Evolutionary conservation across 1,140 invertebrate species (phyloP).

Genomic region (Psilanteris sp.): DNA sequence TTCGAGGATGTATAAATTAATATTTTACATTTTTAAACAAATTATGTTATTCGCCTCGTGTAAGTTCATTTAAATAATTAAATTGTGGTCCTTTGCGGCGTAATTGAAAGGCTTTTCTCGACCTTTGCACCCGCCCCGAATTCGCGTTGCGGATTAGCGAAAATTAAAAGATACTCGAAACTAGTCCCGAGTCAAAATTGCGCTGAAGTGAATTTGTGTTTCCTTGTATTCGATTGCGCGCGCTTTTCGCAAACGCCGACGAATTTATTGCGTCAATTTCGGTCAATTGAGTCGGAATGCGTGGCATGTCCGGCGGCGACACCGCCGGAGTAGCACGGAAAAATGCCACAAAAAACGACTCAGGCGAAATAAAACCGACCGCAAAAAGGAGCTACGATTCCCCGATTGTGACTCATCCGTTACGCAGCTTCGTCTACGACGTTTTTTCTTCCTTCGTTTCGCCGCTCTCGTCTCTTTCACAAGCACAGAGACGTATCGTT

Average conservation of each 20-base stretch:
- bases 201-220: constrained; percentile 10
- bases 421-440: constrained; percentile 39
- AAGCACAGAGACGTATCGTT: constrained; percentile 41
- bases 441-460: constrained; percentile 26
- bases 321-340: constrained; percentile 34
- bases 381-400: constrained; percentile 58
- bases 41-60: too few relatives aligned
- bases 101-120: too few relatives aligned
- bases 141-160: too few relatives aligned
- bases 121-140: too few relatives aligned
- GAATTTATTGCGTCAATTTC: constrained; percentile 71
- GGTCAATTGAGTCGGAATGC: constrained; percentile 73
- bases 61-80: too few relatives aligned
- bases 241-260: constrained; percentile 28
- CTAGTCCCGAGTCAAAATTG: too few relatives aligned
- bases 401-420: constrained; percentile 60
- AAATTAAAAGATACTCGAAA: too few relatives aligned
- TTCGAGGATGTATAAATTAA: too few relatives aligned
- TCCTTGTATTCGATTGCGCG: constrained; percentile 2
- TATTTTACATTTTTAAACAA: too few relatives aligned
- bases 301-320: constrained; percentile 64
- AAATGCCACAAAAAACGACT: constrained; percentile 56
- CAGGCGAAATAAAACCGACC: constrained; percentile 53
- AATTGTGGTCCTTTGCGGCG: too few relatives aligned
- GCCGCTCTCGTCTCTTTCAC: constrained; percentile 35